These are phyloP conservation scores for Megaleporinus macrocephalus DNA, from an alignment of 2,113 vertebrate genomes.

Conservation along the genomic window DNA sequence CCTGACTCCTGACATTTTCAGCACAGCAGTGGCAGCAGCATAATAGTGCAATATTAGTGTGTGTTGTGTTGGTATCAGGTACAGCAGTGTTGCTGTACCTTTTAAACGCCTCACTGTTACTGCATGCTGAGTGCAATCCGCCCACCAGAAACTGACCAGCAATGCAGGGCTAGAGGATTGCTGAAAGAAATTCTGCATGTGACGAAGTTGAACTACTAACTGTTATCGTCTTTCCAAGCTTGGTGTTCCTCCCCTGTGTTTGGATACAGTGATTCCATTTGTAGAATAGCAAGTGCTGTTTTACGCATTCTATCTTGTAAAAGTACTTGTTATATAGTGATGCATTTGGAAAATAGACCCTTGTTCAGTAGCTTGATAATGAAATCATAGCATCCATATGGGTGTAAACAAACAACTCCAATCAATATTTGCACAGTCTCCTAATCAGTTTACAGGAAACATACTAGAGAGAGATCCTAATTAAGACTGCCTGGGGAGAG, in stretches of 20 bases:
- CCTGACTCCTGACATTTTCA: too few relatives aligned
- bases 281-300: not conserved
- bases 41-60: too few relatives aligned
- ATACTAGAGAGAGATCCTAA: not conserved
- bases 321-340: not conserved
- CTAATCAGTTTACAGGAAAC: conserved; percentile 2
- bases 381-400: conserved; percentile 1
- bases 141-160: too few relatives aligned
- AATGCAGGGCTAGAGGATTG: too few relatives aligned
- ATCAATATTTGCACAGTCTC: conserved; percentile 10
- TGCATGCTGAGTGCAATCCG: too few relatives aligned
- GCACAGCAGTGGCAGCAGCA: too few relatives aligned
- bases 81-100: too few relatives aligned
- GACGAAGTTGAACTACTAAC: too few relatives aligned
- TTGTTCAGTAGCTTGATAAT: not conserved
- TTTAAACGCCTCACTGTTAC: too few relatives aligned
- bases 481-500: conserved; percentile 5
- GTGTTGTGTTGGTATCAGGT: too few relatives aligned
- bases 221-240: too few relatives aligned
- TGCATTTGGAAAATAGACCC: not conserved
- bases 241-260: not conserved
- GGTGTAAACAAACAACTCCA: not conserved
- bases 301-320: not conserved
- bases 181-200: too few relatives aligned
- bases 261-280: not conserved